Percentiles rank a stretch among this genome's conserved stretches.
Conservation (phyloP, 2,888 invertebrate genomes). For the Mystacides longicornis region DNA sequence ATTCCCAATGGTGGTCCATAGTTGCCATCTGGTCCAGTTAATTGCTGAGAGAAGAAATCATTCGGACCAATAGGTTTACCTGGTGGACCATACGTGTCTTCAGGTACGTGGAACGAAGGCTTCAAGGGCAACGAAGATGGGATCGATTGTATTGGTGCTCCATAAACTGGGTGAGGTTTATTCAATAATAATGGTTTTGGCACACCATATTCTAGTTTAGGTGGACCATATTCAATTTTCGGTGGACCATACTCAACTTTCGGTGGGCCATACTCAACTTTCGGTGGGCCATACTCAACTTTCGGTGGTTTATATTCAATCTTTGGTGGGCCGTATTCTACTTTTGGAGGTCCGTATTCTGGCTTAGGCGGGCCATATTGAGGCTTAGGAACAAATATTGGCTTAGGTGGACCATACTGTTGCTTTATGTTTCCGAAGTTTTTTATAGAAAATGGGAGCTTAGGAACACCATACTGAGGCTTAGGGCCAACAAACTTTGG, state of each 20-base stretch:
- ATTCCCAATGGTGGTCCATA: slow-evolving; percentile 32
- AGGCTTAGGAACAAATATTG: slow-evolving; percentile 37
- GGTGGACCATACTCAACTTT: slow-evolving; percentile 37
- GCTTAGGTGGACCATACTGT: slow-evolving; percentile 32
- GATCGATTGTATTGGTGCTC: slow-evolving; percentile 34
- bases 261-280: slow-evolving; percentile 29
- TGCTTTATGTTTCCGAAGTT: slow-evolving; percentile 31
- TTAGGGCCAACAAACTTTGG: slow-evolving; percentile 23
- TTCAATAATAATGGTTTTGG: slow-evolving; percentile 30
- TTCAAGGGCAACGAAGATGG: slow-evolving; percentile 38
- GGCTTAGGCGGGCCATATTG: slow-evolving; percentile 36
- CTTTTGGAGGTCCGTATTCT: slow-evolving; percentile 29
- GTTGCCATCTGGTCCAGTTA: slow-evolving; percentile 34
- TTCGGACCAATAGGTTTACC: slow-evolving; percentile 38
- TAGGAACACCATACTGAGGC: slow-evolving; percentile 42
- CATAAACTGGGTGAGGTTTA: slow-evolving; percentile 36
- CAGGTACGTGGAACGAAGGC: slow-evolving; percentile 41
- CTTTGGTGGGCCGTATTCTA: slow-evolving; percentile 40
- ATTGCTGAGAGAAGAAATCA: slow-evolving; percentile 37
- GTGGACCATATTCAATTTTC: slow-evolving; percentile 31
- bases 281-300: slow-evolving; percentile 24
- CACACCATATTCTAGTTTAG: slow-evolving; percentile 23
- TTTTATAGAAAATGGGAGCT: slow-evolving; percentile 42
- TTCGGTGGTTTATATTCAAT: slow-evolving; percentile 28
- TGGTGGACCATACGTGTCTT: slow-evolving; percentile 45